phyloP scores from a whole-genome alignment of 2,113 vertebrate genomes.

The Diphyllodes magnificus region DNA sequence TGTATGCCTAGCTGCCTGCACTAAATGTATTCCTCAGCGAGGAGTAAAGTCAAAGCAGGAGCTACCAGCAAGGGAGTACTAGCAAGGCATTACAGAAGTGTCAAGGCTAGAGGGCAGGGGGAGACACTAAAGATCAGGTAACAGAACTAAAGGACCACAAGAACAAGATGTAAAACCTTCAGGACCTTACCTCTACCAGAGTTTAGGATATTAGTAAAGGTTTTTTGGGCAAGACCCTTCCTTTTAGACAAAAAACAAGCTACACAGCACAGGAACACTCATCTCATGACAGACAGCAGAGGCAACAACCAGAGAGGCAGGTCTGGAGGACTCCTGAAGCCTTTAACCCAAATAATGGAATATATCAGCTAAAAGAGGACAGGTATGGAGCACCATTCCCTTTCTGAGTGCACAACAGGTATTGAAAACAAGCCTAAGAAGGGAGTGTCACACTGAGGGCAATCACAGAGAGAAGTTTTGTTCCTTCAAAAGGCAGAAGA shows the following conservation, averaged over 20 bases:
- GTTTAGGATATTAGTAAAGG: not conserved
- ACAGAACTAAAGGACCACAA: not conserved
- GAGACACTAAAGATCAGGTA: not conserved
- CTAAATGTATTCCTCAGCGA: not conserved
- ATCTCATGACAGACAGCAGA: not conserved
- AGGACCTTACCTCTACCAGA: not conserved
- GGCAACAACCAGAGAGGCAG: not conserved
- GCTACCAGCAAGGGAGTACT: not conserved
- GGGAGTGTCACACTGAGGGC: not conserved
- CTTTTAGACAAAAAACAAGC: not conserved
- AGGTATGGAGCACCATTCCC: not conserved
- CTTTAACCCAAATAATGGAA: not conserved
- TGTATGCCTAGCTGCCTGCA: not conserved
- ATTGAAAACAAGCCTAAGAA: not conserved
- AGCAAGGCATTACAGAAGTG: not conserved
- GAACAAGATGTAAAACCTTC: not conserved
- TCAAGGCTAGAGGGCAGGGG: not conserved
- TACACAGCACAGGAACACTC: not conserved
- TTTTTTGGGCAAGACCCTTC: not conserved
- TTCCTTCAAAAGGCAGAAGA: not conserved
- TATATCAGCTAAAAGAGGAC: not conserved
- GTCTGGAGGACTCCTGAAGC: not conserved
- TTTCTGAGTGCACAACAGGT: not conserved
- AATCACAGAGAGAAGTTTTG: not conserved
- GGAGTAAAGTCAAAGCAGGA: not conserved